phyloP scores from a whole-genome alignment of 2,113 vertebrate genomes.

The Callocephalon fimbriatum region DNA sequence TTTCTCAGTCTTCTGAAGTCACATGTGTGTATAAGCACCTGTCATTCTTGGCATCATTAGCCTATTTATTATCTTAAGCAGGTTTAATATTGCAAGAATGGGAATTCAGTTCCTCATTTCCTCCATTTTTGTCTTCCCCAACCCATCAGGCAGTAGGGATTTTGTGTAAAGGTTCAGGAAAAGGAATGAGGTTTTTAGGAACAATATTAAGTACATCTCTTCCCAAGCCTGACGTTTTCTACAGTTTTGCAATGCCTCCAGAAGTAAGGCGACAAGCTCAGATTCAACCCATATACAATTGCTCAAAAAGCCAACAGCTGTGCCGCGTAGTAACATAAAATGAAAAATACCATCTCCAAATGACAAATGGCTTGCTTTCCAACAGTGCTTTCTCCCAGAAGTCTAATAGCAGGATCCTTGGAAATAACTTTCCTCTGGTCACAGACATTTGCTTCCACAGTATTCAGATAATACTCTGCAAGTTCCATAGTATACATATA shows the following conservation, averaged over 20 bases:
- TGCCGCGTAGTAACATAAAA: not conserved
- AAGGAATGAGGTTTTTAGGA: not conserved
- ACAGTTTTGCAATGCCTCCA: not conserved
- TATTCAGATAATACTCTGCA: not conserved
- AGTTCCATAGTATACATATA: not conserved
- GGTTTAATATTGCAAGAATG: not conserved
- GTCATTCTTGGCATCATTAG: not conserved
- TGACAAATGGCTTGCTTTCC: conserved; percentile 12
- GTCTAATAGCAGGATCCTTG: not conserved
- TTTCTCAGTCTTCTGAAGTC: not conserved
- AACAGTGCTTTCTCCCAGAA: not conserved
- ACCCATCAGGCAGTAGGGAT: not conserved
- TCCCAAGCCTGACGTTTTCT: not conserved
- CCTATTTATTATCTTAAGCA: not conserved
- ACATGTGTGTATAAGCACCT: accelerated
- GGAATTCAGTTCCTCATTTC: not conserved
- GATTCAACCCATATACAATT: not conserved
- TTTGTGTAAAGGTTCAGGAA: not conserved
- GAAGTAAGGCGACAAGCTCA: not conserved
- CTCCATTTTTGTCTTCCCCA: not conserved
- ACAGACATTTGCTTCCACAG: not conserved
- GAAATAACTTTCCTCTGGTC: not conserved
- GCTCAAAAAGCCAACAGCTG: not conserved
- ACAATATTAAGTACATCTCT: not conserved
- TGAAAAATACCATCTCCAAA: not conserved